A percentile compares a stretch with the other conserved stretches of the same genome.
phyloP scores from a whole-genome alignment of 2,113 vertebrate genomes.

The Rostratula benghalensis region DNA sequence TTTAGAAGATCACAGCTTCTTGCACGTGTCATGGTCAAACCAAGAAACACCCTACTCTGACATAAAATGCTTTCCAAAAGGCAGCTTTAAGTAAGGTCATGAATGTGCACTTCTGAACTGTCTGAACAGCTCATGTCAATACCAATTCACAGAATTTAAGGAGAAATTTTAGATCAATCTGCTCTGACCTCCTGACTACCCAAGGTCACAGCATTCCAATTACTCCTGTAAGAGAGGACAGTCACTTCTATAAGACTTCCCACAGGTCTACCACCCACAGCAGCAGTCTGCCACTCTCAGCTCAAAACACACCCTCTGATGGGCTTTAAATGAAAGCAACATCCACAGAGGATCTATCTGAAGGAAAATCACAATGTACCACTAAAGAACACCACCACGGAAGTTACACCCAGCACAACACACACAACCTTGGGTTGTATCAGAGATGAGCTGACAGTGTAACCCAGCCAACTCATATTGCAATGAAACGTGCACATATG shows the following conservation, averaged over 20 bases:
- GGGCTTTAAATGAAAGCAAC: neutral
- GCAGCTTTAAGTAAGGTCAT: neutral
- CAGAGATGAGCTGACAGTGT: neutral
- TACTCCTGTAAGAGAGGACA: neutral
- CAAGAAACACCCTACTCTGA: neutral
- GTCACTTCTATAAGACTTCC: neutral
- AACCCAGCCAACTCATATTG: rapidly evolving
- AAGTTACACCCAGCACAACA: neutral
- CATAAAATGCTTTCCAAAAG: neutral
- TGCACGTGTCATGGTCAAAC: rapidly evolving
- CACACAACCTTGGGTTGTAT: too few species aligned
- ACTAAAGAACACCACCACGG: neutral
- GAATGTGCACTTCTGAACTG: neutral
- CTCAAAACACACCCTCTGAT: rapidly evolving
- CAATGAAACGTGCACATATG: neutral
- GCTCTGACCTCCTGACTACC: neutral
- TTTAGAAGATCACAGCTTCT: neutral
- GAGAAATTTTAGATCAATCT: neutral
- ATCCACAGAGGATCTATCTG: neutral
- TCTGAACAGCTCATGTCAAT: neutral
- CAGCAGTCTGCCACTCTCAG: neutral
- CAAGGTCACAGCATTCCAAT: neutral
- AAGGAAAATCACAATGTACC: neutral
- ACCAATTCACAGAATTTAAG: neutral
- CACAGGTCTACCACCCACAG: neutral